phyloP scores from a whole-genome alignment of 2,888 invertebrate species.

The Smittia sp. region DNA sequence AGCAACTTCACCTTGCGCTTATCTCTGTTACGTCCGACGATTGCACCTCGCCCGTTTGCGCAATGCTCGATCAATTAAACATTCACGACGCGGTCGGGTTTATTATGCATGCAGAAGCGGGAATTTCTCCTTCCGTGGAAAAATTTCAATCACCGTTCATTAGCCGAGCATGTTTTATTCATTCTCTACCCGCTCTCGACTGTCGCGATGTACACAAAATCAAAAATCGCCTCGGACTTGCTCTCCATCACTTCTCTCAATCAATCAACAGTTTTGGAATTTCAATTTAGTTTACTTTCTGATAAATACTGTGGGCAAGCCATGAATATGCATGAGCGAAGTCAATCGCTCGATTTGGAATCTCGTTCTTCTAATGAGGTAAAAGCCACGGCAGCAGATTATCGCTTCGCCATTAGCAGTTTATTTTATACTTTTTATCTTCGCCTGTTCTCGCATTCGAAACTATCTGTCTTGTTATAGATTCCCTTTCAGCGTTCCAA shows the following conservation, averaged over 20 bases:
- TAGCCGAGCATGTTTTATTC: slow-evolving; percentile 39
- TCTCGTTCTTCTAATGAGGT: slow-evolving; percentile 15
- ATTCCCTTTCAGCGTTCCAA: neutral
- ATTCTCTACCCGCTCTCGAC: neutral
- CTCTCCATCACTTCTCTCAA: neutral
- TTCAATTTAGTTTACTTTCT: neutral
- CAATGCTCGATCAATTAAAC: neutral
- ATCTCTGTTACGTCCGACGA: neutral
- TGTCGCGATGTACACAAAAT: neutral
- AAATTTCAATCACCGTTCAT: slow-evolving; percentile 33
- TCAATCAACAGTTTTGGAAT: slow-evolving; percentile 13
- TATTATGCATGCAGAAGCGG: neutral
- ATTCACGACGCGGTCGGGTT: neutral
- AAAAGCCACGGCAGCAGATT: slow-evolving; percentile 12
- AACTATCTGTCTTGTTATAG: slow-evolving; percentile 21
- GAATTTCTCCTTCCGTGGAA: neutral
- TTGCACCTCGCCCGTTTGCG: neutral
- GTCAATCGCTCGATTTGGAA: neutral
- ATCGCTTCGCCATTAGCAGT: slow-evolving; percentile 40
- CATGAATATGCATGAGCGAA: slow-evolving; percentile 13
- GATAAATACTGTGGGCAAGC: neutral
- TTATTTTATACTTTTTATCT: slow-evolving; percentile 32
- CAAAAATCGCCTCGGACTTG: neutral
- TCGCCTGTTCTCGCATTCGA: neutral
- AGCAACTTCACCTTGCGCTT: slow-evolving; percentile 24